phyloP scores from a whole-genome alignment of 2,113 vertebrate genomes.

The Microcebus lehilahytsara region DNA sequence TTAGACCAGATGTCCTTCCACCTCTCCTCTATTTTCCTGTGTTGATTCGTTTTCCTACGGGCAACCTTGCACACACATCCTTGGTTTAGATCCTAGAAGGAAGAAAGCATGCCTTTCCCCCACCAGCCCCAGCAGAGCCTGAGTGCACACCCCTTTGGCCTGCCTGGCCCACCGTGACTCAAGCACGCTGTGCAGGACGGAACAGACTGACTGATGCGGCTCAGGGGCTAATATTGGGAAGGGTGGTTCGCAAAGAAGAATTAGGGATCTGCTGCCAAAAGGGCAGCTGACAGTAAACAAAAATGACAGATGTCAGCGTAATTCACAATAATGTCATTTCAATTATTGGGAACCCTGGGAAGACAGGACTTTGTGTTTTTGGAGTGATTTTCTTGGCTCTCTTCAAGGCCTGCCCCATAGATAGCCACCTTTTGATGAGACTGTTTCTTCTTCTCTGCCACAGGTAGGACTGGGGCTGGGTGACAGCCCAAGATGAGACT shows the following conservation, averaged over 20 bases:
- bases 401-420: neutral
- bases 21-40: neutral
- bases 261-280: neutral
- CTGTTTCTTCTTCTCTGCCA: neutral
- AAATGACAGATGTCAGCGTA: neutral
- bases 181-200: neutral
- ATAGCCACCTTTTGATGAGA: neutral
- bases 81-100: neutral
- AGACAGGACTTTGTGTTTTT: neutral
- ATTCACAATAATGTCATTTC: neutral
- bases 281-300: neutral
- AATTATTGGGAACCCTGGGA: neutral
- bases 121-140: neutral
- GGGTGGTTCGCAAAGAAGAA: neutral
- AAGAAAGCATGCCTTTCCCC: neutral
- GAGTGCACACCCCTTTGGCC: neutral
- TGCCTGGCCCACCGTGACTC: neutral
- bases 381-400: neutral
- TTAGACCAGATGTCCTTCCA: neutral
- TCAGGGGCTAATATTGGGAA: neutral
- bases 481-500: neutral
- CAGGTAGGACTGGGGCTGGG: neutral
- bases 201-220: fast-evolving
- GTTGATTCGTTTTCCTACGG: neutral
- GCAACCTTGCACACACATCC: neutral